Conservation (phyloP, 2,888 invertebrate genomes). For the Andrena praecox region DNA sequence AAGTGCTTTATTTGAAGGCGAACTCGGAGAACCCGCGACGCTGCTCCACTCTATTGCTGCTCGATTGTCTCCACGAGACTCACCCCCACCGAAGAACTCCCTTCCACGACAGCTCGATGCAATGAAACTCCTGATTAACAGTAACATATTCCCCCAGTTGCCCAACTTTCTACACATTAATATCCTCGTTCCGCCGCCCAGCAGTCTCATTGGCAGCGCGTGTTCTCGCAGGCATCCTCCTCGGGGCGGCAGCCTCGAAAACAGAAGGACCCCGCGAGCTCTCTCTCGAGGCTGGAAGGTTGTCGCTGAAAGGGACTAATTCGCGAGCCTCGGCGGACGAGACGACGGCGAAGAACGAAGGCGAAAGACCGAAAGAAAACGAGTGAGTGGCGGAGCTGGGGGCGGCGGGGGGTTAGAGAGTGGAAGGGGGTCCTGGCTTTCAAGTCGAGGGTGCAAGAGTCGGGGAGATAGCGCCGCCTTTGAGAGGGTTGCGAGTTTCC, state of each 20-base stretch:
- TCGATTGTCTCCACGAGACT: constrained; percentile 51
- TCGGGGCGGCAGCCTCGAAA: constrained; percentile 52
- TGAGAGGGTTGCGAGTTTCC: constrained; percentile 73
- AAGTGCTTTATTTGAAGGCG: constrained; percentile 43
- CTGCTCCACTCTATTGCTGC: constrained; percentile 62
- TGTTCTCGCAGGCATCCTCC: constrained; percentile 42
- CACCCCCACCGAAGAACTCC: no score
- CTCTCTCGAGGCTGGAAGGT: constrained; percentile 39
- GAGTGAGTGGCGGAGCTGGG: constrained; percentile 7
- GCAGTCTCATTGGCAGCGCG: constrained; percentile 30
- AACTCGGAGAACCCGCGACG: constrained; percentile 41
- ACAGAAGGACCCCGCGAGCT: background rate
- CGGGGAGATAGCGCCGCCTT: constrained; percentile 68
- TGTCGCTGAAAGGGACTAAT: constrained; percentile 62
- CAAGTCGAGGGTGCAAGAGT: constrained; percentile 64
- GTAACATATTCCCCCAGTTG: background rate
- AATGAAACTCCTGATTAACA: no score
- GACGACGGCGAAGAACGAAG: constrained; percentile 40
- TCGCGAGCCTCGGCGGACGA: constrained; percentile 58
- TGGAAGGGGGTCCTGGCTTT: constrained; percentile 24
- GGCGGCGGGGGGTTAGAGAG: constrained; percentile 20
- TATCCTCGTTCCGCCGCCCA: background rate
- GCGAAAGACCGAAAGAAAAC: constrained; percentile 50
- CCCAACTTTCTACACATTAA: background rate
- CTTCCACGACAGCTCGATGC: no score